Evolutionary conservation across 2,797 vertebrate species (phyloP), one percentile per base, ranked within the genome.

Genomic region (Centropyge bicolor): DNA sequence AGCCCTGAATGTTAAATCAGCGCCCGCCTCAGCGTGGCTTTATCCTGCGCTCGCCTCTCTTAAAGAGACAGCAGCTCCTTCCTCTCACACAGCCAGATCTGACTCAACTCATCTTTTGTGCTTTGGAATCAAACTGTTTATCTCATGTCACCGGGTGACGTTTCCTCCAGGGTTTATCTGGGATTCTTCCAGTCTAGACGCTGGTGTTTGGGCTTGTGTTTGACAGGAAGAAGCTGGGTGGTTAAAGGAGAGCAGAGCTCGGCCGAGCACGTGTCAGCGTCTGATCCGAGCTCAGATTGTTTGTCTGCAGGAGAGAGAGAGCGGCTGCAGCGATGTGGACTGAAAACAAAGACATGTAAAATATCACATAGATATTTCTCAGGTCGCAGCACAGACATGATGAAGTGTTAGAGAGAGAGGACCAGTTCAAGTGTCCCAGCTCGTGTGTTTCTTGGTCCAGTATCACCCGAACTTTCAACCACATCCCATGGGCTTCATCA

Each of bases 1-100:
- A 52, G 80, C n/a, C 74, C 68, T 81, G 80, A 57, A 87, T 72
- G 87, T 85, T 81, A 80, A 87, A 85, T 27, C 67, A 55, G 66
- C 4, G 36, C 8, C 75, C 35, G 85, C 84, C 67, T 62, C 68
- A 4, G 59, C 52, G 6, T 17, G 43, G 35, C 70, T 24, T 85
- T 77, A 60, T 81, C 65, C 73, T 10, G 35, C 81, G 0, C 61
- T 65, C 57, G 19, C 49, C 49, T 71, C 54, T 56, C 40, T 83
- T 83, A 88, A 88, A 85, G 87, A 55, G 19, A 4, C 87, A 83
- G 62, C 7, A 20, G 4, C 40, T 54, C 46, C 2, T 13, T 27
- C 40, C 35, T 0, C 52, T 27, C 40, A 8, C 62, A 43, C 67
- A 0, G 6, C 1, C 45, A 51, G 11, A 65, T 55, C 22, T 41